Percentiles rank a stretch among this genome's conserved stretches.
Conservation (phyloP, 2,113 vertebrate species). For the Okapia johnstoni region DNA sequence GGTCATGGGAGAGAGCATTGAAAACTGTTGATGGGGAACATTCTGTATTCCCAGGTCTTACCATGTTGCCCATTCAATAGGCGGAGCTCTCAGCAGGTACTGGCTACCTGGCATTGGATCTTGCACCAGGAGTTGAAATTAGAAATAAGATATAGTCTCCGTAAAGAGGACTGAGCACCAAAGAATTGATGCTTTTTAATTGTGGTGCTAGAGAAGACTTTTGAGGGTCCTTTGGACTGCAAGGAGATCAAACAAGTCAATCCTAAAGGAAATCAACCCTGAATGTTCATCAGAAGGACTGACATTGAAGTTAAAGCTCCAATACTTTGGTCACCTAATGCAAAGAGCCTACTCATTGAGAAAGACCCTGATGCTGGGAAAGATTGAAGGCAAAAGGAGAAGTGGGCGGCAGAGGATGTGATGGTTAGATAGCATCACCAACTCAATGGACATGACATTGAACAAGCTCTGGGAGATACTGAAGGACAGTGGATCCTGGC, state of each 20-base stretch:
- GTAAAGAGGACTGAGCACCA: not conserved
- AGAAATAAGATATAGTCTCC: not conserved
- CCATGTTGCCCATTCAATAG: not conserved
- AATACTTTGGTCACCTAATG: not conserved
- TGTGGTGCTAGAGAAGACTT: not conserved
- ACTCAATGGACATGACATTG: not conserved
- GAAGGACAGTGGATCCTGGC: not conserved
- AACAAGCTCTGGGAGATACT: not conserved
- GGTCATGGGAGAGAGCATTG: not conserved
- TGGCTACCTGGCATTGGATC: not conserved
- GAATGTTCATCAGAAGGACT: not conserved
- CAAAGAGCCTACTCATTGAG: not conserved
- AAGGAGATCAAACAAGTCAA: not conserved
- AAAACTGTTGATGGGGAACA: not conserved
- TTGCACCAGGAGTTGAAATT: not conserved
- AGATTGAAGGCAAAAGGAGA: not conserved
- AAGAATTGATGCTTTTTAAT: not conserved
- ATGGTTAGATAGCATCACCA: not conserved
- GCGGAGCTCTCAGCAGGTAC: fast-evolving
- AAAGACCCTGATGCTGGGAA: not conserved
- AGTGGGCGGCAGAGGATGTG: not conserved
- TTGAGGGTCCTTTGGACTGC: not conserved
- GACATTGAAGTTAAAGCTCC: not conserved
- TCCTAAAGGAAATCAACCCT: not conserved
- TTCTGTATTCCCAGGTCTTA: too few species aligned